Percentiles rank a stretch among this genome's conserved stretches.
Conservation (phyloP, 1,140 invertebrate species). For the Zaprionus nigranus region DNA sequence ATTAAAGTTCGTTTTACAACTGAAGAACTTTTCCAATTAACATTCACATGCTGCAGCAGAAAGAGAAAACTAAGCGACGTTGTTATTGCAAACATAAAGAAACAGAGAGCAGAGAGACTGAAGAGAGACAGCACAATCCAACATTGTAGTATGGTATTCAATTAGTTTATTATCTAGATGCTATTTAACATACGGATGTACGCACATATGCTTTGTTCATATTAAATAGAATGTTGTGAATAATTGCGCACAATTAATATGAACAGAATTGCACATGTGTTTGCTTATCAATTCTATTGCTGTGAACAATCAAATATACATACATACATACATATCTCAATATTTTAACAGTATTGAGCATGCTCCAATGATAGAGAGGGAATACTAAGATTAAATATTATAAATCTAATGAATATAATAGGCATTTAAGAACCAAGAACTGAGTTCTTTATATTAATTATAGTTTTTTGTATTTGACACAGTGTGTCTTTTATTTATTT, state of each 20-base stretch:
- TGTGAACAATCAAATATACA: no score
- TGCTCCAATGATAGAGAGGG: no score
- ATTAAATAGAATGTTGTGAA: not conserved
- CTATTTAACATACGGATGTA: not conserved
- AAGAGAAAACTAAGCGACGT: not conserved
- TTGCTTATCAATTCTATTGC: constrained; percentile 29
- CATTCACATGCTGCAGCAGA: not conserved
- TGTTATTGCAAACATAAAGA: not conserved
- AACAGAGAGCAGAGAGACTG: not conserved
- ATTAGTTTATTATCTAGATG: constrained; percentile 5
- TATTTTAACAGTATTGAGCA: no score
- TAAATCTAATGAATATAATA: no score
- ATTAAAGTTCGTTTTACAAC: not conserved
- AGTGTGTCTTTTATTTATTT: not conserved
- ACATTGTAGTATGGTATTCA: constrained; percentile 10
- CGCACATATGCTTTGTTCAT: not conserved
- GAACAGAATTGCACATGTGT: constrained; percentile 22
- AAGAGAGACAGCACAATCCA: constrained; percentile 18
- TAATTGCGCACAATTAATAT: constrained; percentile 64
- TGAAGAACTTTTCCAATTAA: not conserved
- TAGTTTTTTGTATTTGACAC: not conserved
- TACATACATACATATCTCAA: not conserved
- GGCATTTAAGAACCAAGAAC: no score
- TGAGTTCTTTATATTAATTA: no score
- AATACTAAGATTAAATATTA: no score